These are phyloP conservation scores for Amphiprion clarkii DNA, from an alignment of 2,797 vertebrate genomes.

Conservation along the genomic window DNA sequence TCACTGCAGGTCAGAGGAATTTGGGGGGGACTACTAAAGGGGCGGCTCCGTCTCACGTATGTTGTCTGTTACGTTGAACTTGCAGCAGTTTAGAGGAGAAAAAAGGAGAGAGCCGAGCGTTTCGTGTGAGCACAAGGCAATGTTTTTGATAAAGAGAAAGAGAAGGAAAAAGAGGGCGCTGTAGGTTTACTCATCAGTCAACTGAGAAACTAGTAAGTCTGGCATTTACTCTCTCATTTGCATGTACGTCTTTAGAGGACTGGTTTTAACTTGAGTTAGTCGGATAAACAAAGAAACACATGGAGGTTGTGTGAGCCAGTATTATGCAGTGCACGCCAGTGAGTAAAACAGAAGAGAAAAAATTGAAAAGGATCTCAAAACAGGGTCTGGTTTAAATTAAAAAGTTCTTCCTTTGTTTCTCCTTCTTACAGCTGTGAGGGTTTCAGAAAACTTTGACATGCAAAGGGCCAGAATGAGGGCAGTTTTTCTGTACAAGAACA, in stretches of 20 bases:
- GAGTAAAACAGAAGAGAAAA: constrained; percentile 3
- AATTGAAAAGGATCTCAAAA: constrained; percentile 2
- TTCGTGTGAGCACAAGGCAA: background rate
- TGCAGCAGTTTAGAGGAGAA: constrained; percentile 37
- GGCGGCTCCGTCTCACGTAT: constrained; percentile 14
- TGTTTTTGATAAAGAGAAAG: constrained; percentile 8
- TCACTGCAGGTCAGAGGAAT: constrained; percentile 22
- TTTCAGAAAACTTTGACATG: constrained; percentile 43
- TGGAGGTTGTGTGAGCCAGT: background rate
- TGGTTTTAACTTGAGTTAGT: constrained; percentile 19
- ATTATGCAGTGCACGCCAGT: background rate
- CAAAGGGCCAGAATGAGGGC: constrained; percentile 12
- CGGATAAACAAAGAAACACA: background rate
- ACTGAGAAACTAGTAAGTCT: constrained; percentile 24
- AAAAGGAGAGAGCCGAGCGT: background rate
- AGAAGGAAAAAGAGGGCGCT: background rate
- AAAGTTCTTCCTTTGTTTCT: constrained; percentile 35
- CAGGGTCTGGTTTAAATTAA: constrained; percentile 62
- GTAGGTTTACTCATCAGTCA: constrained; percentile 4
- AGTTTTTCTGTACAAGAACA: constrained; percentile 20
- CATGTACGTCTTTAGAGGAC: constrained; percentile 16
- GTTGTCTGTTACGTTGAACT: constrained; percentile 33
- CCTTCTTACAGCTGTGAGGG: background rate
- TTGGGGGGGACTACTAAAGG: background rate
- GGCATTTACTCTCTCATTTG: constrained; percentile 11